phyloP scores from a whole-genome alignment of 2,888 invertebrate species.

The Dorcus hopei region DNA sequence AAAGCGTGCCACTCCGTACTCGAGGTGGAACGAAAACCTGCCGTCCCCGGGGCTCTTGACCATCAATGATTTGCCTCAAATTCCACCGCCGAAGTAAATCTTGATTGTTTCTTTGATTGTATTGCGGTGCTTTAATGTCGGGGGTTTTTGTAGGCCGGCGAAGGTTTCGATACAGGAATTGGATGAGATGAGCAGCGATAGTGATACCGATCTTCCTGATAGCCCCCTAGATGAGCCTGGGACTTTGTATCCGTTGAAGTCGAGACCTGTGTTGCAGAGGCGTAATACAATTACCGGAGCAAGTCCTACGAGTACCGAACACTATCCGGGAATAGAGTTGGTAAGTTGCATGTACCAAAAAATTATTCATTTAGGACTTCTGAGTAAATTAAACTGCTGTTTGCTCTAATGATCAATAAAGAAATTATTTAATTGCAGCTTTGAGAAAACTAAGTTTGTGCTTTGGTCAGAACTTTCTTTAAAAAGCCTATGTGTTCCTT shows the following conservation, averaged over 20 bases:
- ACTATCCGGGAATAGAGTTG: slow-evolving; percentile 67
- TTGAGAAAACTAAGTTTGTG: too few species aligned
- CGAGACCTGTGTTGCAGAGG: slow-evolving; percentile 71
- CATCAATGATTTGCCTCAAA: slow-evolving; percentile 57
- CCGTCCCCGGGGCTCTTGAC: slow-evolving; percentile 65
- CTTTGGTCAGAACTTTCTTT: too few species aligned
- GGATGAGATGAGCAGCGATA: slow-evolving; percentile 54
- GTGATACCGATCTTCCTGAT: slow-evolving; percentile 57
- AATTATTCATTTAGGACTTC: background rate
- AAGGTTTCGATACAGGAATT: slow-evolving; percentile 33
- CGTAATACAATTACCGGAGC: slow-evolving; percentile 87
- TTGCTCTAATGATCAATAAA: too few species aligned
- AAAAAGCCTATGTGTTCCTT: too few species aligned
- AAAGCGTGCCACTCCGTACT: slow-evolving; percentile 62
- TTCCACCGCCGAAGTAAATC: slow-evolving; percentile 55
- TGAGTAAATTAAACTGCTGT: too few species aligned
- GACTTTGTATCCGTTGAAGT: slow-evolving; percentile 72
- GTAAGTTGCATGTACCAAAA: slow-evolving; percentile 42
- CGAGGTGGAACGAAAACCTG: slow-evolving; percentile 66
- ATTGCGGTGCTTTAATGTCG: slow-evolving; percentile 9
- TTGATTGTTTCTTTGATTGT: background rate
- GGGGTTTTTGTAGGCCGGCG: slow-evolving; percentile 27
- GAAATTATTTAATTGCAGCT: too few species aligned
- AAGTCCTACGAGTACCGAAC: slow-evolving; percentile 62
- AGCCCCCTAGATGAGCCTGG: slow-evolving; percentile 49